Evolutionary conservation across 2,888 invertebrate species (phyloP).

Genomic region (Chalcosyrphus nemorum): DNA sequence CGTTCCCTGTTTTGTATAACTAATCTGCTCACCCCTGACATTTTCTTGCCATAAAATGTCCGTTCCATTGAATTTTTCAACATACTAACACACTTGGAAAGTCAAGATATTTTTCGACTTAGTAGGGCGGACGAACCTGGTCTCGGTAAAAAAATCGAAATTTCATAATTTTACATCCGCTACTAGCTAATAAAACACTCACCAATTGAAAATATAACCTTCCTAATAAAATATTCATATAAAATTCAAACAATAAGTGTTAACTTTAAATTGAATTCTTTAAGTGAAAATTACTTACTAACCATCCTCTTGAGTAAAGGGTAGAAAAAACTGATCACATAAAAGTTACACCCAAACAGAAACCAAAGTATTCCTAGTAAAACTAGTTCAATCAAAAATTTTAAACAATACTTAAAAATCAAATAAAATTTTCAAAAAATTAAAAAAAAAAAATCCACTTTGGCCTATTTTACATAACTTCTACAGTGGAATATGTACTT

Average conservation of each 20-base stretch:
- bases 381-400: not conserved
- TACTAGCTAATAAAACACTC: not conserved
- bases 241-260: not conserved
- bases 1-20: not conserved
- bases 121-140: constrained; percentile 62
- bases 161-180: constrained; percentile 43
- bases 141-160: constrained; percentile 63
- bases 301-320: not conserved
- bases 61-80: constrained; percentile 59
- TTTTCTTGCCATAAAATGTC: constrained; percentile 54
- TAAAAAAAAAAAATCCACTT: not conserved
- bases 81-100: constrained; percentile 64
- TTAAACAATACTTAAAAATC: not conserved
- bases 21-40: constrained; percentile 43
- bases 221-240: not conserved
- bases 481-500: not conserved
- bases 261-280: not conserved
- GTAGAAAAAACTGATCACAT: constrained; percentile 5
- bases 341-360: constrained; percentile 1
- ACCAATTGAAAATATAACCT: not conserved
- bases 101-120: constrained; percentile 61
- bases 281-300: constrained; percentile 25
- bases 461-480: constrained; percentile 12
- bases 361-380: not conserved
- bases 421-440: not conserved